Percentiles rank a stretch among this genome's conserved stretches.
Evolutionary conservation across 2,888 invertebrate species (phyloP).

Genomic region (Seira ritae): DNA sequence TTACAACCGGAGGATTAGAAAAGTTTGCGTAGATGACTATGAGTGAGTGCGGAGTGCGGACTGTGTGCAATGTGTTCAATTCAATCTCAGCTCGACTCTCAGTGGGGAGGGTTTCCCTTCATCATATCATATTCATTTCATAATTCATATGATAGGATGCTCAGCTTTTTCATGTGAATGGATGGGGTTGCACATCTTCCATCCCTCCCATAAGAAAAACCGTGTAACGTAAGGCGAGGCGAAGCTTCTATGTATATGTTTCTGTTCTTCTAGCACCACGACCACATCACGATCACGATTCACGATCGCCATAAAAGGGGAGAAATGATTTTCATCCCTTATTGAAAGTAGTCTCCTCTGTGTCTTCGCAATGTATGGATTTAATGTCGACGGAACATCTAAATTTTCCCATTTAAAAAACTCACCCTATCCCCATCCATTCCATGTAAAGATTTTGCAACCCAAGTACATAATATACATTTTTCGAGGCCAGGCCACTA

Average conservation of each 20-base stretch:
- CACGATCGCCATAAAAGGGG: conserved; percentile 21
- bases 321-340: conserved; percentile 14
- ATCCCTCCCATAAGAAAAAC: background rate
- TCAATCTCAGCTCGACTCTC: background rate
- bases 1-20: conserved; percentile 21
- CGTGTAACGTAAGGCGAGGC: too few species aligned
- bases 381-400: conserved; percentile 6
- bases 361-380: conserved; percentile 14
- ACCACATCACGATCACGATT: too few species aligned
- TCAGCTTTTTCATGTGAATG: conserved; percentile 1
- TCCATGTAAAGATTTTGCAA: background rate
- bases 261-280: too few species aligned
- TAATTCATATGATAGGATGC: background rate
- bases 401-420: too few species aligned
- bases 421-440: background rate
- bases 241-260: too few species aligned
- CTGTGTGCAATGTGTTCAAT: background rate
- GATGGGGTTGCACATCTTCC: background rate
- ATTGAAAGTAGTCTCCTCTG: background rate
- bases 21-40: too few species aligned
- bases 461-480: conserved; percentile 1
- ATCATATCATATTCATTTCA: too few species aligned
- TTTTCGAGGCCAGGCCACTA: background rate
- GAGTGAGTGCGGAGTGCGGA: too few species aligned
- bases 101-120: conserved; percentile 1